Conservation (phyloP, 2,113 vertebrate species). For the Rhinoderma darwinii region DNA sequence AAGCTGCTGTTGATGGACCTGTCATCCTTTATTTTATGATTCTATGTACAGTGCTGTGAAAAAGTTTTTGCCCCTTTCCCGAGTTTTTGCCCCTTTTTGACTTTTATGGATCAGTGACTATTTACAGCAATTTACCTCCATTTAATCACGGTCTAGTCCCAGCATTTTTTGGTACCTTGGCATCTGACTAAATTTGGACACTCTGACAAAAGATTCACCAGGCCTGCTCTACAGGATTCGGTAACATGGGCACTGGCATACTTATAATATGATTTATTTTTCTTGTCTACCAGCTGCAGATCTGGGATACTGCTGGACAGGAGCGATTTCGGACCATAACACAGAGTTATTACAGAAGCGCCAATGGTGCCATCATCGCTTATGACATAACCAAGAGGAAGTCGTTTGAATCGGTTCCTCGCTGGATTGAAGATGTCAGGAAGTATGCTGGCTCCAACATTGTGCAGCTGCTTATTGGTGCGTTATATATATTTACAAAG, state of each 20-base stretch:
- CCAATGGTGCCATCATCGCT: conserved; percentile 85
- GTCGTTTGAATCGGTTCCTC: conserved; percentile 82
- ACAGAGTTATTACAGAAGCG: conserved; percentile 88
- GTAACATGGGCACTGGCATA: not conserved
- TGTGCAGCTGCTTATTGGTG: conserved; percentile 84
- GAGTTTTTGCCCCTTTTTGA: no score
- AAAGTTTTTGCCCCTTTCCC: no score
- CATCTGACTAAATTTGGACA: no score
- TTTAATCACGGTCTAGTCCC: no score
- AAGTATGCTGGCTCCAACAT: conserved; percentile 85
- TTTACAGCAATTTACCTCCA: no score
- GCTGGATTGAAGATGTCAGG: conserved; percentile 87
- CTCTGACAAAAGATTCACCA: no score
- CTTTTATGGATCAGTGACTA: no score
- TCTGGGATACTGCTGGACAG: conserved; percentile 90
- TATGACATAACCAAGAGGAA: conserved; percentile 85
- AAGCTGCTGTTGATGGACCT: no score
- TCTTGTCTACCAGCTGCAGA: conserved; percentile 77
- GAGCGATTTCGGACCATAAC: conserved; percentile 89
- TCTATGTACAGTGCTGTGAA: no score
- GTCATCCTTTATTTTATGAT: no score
- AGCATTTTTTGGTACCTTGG: no score
- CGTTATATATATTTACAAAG: conserved; percentile 61
- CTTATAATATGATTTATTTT: not conserved
- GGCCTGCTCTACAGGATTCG: not conserved